These are phyloP conservation scores for Benthosema pterotum DNA, from an alignment of 2,797 vertebrate species.

Conservation along the genomic window DNA sequence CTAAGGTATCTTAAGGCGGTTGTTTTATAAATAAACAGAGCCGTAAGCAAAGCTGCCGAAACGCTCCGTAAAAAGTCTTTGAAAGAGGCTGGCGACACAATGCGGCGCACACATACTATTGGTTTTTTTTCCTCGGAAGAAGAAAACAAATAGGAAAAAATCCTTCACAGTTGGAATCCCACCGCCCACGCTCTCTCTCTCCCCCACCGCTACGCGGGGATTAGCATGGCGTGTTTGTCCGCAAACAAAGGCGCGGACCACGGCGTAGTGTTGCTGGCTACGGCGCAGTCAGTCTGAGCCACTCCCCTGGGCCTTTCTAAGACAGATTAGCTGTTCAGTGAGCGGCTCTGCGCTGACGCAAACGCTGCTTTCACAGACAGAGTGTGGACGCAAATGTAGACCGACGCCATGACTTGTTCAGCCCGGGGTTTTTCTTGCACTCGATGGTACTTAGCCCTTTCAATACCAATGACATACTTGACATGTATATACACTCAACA, in stretches of 20 bases:
- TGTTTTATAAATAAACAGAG: too few relatives aligned
- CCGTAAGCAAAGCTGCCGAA: too few relatives aligned
- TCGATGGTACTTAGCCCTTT: too few relatives aligned
- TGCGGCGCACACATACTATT: constrained; percentile 4
- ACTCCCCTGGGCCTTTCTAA: constrained; percentile 57
- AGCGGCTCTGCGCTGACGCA: constrained; percentile 25
- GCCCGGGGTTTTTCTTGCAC: too few relatives aligned
- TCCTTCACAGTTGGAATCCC: constrained; percentile 54
- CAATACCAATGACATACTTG: too few relatives aligned
- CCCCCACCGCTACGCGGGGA: constrained; percentile 66
- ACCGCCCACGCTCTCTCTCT: constrained; percentile 59
- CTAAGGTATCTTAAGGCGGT: too few relatives aligned
- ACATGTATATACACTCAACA: too few relatives aligned
- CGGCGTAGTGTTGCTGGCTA: constrained; percentile 60
- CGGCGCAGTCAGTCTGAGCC: constrained; percentile 53
- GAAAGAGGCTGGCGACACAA: too few relatives aligned
- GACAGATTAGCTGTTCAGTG: constrained; percentile 60
- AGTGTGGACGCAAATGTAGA: constrained; percentile 1
- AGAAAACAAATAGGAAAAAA: constrained; percentile 23
- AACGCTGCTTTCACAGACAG: constrained; percentile 25
- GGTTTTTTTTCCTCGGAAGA: constrained; percentile 41
- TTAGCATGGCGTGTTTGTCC: constrained; percentile 66
- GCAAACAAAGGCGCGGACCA: constrained; percentile 69
- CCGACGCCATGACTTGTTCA: background rate
- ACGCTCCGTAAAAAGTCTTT: too few relatives aligned